Conservation (phyloP, 2,797 vertebrate genomes). For the Dipus sagitta region DNA sequence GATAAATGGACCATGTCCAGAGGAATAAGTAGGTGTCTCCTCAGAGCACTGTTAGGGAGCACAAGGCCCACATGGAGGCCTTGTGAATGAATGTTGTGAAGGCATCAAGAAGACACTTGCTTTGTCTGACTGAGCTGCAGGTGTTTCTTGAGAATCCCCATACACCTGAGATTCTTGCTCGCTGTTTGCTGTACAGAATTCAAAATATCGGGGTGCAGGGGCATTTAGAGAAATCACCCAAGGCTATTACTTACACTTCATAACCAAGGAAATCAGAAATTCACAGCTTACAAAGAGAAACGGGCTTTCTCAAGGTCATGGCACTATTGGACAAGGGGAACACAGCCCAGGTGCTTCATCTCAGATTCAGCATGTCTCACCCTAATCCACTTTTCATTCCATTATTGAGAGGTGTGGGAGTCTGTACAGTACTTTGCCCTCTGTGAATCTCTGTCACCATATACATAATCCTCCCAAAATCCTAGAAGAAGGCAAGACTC, state of each 20-base stretch:
- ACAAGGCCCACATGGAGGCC: not conserved
- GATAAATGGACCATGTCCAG: not conserved
- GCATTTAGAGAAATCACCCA: not conserved
- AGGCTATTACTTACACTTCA: not conserved
- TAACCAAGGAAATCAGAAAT: not conserved
- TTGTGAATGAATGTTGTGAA: not conserved
- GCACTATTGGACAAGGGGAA: not conserved
- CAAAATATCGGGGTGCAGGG: not conserved
- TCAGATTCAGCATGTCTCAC: not conserved
- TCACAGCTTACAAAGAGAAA: not conserved
- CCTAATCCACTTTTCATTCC: not conserved
- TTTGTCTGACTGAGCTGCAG: not conserved
- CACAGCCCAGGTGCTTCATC: not conserved
- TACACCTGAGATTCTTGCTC: not conserved
- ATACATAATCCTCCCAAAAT: not conserved
- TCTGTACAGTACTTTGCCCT: not conserved
- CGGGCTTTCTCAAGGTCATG: not conserved
- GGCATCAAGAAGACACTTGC: accelerated
- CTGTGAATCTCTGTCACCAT: not conserved
- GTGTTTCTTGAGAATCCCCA: not conserved
- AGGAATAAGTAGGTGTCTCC: not conserved
- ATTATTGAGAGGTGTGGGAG: not conserved
- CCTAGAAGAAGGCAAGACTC: not conserved
- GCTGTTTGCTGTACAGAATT: not conserved
- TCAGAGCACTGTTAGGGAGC: accelerated